Evolutionary conservation across 92 coral and sea anemone species (phyloP), one percentile per base, ranked within the genome.

Genomic region (Zoanthus solanderi): DNA sequence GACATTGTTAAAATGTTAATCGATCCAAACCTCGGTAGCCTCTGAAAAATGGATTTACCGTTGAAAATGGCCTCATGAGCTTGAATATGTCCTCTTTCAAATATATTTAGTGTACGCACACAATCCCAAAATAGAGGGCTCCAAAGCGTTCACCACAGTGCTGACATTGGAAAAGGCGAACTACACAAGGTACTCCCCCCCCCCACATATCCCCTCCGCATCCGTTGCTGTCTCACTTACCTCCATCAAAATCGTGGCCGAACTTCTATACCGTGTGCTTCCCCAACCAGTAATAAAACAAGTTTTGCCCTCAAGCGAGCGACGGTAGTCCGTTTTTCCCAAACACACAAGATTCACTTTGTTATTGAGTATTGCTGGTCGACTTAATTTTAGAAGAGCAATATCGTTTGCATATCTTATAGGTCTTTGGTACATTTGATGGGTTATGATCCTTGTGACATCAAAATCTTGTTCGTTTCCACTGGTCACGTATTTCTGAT

Each of bases 221-320:
- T 37, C 42, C 42, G 42, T 37, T 37, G 42, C 42, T 56, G 42
- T 18, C 30, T 13, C 52, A 31, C 66, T 56, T 52, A 78, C 83
- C 83, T 78, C 67, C 83, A 78, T 78, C 11, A 78, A n/a, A 12
- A n/a, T 57, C 14, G 14, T 56, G 15, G 71, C 68, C 6, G 69
- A 54, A 57, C 69, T 78, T 78, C 83, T 71, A 78, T 71, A 78
- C 17, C 69, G 57, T 0, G 71, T 56, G 3, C 71, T 78, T 34
- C 83, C 83, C 83, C 83, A 78, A 31, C 83, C 83, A 32, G 83
- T 75, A 8, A 77, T 77, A n/a, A 9, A 77, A 42, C 83, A 77
- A 3, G 42, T 77, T 32, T 77, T 77, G 67, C 83, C 83, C 10
- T 23, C 83, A 16, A 17, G 66, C 18, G 54, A 15, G 5, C 67